Percentiles rank a stretch among this genome's conserved stretches.
These are phyloP conservation scores for Coracopsis vasa DNA, from an alignment of 2,113 vertebrate species.

Conservation along the genomic window DNA sequence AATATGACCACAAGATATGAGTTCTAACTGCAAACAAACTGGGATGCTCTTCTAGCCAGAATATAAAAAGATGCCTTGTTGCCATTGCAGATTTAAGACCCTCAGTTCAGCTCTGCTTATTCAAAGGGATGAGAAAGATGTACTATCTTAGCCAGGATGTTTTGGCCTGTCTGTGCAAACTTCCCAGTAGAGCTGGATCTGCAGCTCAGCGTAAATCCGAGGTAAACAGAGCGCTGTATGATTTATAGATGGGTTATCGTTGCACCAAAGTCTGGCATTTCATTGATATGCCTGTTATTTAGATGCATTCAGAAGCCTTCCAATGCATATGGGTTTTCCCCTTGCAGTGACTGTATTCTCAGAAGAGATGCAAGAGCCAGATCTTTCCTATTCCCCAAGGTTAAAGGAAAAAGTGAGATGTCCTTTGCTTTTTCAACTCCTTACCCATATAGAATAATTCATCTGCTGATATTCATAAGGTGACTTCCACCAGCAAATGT, in stretches of 20 bases:
- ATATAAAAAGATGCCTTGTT: background rate
- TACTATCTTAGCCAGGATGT: background rate
- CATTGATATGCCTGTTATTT: conserved; percentile 70
- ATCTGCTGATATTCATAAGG: conserved; percentile 71
- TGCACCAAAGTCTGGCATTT: conserved; percentile 41
- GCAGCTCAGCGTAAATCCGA: background rate
- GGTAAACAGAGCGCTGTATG: background rate
- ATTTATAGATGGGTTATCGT: conserved; percentile 61
- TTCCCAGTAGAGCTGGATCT: conserved; percentile 23
- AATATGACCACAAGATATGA: background rate
- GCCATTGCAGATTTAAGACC: background rate
- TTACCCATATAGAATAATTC: conserved; percentile 75
- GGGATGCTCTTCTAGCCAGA: background rate
- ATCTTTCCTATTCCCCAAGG: conserved; percentile 74
- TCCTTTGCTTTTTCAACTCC: conserved; percentile 70
- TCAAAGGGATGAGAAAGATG: background rate
- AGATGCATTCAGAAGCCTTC: conserved; percentile 71
- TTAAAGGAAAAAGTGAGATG: conserved; percentile 76
- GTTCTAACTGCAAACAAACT: background rate
- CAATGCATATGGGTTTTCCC: conserved; percentile 49
- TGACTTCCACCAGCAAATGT: conserved; percentile 71
- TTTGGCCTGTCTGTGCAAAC: conserved; percentile 30
- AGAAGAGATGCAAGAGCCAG: conserved; percentile 68
- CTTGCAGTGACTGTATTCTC: conserved; percentile 38
- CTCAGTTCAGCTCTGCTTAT: background rate